These are phyloP conservation scores for Autographa pulchrina DNA, from an alignment of 2,888 invertebrate species.

Conservation along the genomic window DNA sequence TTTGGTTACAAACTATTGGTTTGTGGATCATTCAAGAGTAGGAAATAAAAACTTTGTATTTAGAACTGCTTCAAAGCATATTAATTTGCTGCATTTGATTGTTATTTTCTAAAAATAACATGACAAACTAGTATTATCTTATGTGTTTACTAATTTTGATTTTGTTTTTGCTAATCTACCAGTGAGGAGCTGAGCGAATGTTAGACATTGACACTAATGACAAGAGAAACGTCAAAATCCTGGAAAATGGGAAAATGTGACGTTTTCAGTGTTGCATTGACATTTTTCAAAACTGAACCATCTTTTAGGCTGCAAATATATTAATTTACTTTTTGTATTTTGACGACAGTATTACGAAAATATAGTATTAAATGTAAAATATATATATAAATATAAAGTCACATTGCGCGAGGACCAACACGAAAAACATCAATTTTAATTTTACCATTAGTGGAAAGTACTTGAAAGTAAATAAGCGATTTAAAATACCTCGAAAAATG, in stretches of 20 bases:
- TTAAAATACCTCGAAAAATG: too few relatives aligned
- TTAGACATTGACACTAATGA: conserved; percentile 14
- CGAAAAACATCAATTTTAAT: too few relatives aligned
- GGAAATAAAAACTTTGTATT: conserved; percentile 17
- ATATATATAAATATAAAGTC: too few relatives aligned
- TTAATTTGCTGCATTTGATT: conserved; percentile 18
- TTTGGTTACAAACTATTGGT: conserved; percentile 6
- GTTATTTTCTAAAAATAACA: conserved; percentile 22
- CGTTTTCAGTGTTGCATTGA: background rate
- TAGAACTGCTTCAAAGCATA: conserved; percentile 30
- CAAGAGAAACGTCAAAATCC: background rate
- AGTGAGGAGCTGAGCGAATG: background rate
- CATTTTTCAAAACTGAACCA: background rate
- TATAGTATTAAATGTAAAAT: too few relatives aligned
- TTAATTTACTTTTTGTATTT: too few relatives aligned
- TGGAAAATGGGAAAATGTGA: background rate
- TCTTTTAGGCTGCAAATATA: too few relatives aligned
- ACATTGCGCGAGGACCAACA: too few relatives aligned
- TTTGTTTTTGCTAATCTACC: conserved; percentile 25
- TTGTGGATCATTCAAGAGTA: conserved; percentile 6
- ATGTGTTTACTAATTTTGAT: conserved; percentile 43
- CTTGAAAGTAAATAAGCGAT: too few relatives aligned
- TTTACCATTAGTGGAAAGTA: too few relatives aligned
- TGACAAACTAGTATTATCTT: conserved; percentile 10
- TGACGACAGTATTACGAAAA: too few relatives aligned